Conservation (phyloP, 2,888 invertebrate genomes). For the Tipula helvola region DNA sequence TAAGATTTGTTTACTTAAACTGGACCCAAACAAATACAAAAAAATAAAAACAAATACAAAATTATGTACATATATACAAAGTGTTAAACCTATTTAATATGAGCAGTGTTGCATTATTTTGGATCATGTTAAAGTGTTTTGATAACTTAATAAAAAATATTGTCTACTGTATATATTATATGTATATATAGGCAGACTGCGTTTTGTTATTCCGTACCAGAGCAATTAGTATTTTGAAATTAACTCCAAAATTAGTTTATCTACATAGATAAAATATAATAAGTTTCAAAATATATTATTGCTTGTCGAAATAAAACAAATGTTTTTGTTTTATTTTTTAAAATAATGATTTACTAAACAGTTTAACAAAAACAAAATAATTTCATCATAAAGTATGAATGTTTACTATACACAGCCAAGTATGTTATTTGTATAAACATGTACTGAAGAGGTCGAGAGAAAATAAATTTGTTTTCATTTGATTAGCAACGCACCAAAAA, state of each 20-base stretch:
- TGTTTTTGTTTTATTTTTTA: background rate
- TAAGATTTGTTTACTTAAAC: background rate
- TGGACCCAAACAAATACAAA: background rate
- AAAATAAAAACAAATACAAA: background rate
- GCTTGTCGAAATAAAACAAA: background rate
- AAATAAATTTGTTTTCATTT: background rate
- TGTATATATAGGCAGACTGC: background rate
- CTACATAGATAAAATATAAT: background rate
- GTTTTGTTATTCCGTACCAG: background rate
- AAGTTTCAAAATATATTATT: background rate
- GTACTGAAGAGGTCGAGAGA: background rate
- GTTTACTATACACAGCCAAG: background rate
- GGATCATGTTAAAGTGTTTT: background rate
- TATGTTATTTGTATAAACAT: background rate
- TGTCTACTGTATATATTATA: background rate
- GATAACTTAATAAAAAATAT: background rate
- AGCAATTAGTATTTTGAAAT: background rate
- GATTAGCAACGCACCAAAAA: background rate
- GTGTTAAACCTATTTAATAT: background rate
- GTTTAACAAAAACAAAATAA: background rate
- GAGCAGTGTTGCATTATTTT: background rate
- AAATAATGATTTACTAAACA: background rate
- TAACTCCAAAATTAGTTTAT: background rate
- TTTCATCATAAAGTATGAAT: background rate
- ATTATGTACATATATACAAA: too few relatives aligned